Evolutionary conservation across 1,140 invertebrate species (phyloP), one percentile per base, ranked within the genome.

Genomic region (Potamilus streckersoni): DNA sequence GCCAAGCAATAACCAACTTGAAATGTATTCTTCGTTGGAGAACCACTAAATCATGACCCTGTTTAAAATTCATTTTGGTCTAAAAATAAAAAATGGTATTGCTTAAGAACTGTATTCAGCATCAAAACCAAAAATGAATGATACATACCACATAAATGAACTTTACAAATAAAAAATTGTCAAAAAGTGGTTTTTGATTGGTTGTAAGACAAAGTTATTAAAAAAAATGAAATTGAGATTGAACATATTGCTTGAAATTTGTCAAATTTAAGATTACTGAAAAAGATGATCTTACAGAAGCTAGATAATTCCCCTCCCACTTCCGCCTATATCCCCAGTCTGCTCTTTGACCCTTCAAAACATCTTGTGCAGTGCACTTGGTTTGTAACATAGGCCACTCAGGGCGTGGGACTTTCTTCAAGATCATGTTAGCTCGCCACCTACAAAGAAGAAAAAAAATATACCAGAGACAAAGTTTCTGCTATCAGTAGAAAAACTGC

Each of bases 261-360:
- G 38, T 67, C 6, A 55, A 67, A 66, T 55, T 56, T 11, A 31
- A 69, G 19, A 58, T 15, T 17, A 49, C 38, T 49, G 6, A 49
- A 49, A 49, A 8, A 49, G 38, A 76, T 58, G 64, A 57, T 74
- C 83, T 91, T 55, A 93, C 91, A 64, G 92, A 91, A 2, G 93
- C 92, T 71, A 99, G 90, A 87, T 99, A 99, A 90, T 99, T 97
- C 55, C 97, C 97, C 79, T 94, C 92, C 97, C 98, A 99, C 76
- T 93, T 92, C 55, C 96, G 91, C 8, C 92, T 92, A 67, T 95
- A 93, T 1, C 97, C 97, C 94, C 96, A 98, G 70, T 95, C 91
- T 2, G 90, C 84, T 58, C 97, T 92, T 74, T 95, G 93, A 0
- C 94, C 93, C 68, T 93, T 92, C 17, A 99, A 89, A 11, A 93